These are phyloP conservation scores for Agapornis canus DNA, from an alignment of 2,797 vertebrate genomes.

Conservation along the genomic window DNA sequence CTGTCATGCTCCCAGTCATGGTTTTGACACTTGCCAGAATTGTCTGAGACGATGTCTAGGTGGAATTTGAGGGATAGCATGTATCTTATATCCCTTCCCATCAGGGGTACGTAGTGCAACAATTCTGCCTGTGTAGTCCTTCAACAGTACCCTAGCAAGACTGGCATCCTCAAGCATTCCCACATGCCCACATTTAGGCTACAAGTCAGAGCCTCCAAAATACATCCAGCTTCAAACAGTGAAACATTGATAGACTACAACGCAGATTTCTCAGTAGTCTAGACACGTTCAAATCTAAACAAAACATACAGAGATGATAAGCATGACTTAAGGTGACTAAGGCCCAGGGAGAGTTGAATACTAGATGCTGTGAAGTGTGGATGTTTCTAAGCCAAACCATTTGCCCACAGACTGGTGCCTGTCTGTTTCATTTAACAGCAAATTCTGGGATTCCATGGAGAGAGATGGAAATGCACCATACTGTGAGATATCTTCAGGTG, in stretches of 20 bases:
- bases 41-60: background rate
- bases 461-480: background rate
- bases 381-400: background rate
- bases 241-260: background rate
- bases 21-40: background rate
- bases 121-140: background rate
- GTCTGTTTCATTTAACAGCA: background rate
- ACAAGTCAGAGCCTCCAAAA: background rate
- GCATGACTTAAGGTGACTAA: background rate
- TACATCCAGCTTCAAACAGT: background rate
- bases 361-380: background rate
- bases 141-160: background rate
- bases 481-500: background rate
- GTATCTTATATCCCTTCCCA: background rate
- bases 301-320: background rate
- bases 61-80: background rate
- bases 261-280: background rate
- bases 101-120: accelerated
- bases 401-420: background rate
- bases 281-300: background rate
- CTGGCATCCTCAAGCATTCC: background rate
- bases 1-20: background rate
- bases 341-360: background rate
- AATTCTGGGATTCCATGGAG: background rate
- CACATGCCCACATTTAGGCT: background rate